These are phyloP conservation scores for Nomada lathburiana DNA, from an alignment of 2,888 invertebrate genomes.

Conservation along the genomic window DNA sequence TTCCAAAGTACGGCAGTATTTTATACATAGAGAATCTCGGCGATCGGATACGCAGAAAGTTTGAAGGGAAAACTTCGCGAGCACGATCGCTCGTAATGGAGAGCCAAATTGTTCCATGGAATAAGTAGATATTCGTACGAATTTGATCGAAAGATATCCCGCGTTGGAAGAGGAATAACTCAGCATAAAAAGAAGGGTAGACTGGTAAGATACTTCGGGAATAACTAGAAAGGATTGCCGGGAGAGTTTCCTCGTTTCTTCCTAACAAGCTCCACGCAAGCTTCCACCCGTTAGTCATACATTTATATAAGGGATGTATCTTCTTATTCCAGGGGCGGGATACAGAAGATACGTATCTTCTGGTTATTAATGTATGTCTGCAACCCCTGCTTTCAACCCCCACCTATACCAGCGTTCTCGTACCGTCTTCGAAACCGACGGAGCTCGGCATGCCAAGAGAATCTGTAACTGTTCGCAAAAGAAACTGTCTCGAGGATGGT, in stretches of 20 bases:
- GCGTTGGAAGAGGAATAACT: conserved; percentile 46
- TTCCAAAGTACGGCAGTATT: background rate
- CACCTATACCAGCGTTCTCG: conserved; percentile 20
- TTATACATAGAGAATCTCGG: background rate
- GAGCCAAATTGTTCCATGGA: conserved; percentile 38
- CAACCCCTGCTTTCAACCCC: conserved; percentile 65
- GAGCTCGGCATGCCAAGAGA: conserved; percentile 75
- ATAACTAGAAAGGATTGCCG: conserved; percentile 68
- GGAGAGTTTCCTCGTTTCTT: conserved; percentile 70
- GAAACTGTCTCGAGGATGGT: conserved; percentile 68
- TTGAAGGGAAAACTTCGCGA: background rate
- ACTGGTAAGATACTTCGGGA: conserved; percentile 56
- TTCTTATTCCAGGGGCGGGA: conserved; percentile 71
- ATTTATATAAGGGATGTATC: conserved; percentile 80
- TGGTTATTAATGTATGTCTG: conserved; percentile 83
- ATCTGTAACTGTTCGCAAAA: conserved; percentile 77
- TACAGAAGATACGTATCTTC: conserved; percentile 80
- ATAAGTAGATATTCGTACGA: conserved; percentile 26
- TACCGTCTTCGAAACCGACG: conserved; percentile 61
- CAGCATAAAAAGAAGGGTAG: conserved; percentile 42
- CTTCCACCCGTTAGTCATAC: conserved; percentile 80
- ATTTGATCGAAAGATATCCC: conserved; percentile 51
- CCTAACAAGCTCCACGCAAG: conserved; percentile 74
- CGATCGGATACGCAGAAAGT: background rate
- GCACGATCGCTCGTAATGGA: conserved; percentile 18